phyloP scores from a whole-genome alignment of 2,113 vertebrate genomes.

The western clawed frog (Xenopus tropicalis) region DNA sequence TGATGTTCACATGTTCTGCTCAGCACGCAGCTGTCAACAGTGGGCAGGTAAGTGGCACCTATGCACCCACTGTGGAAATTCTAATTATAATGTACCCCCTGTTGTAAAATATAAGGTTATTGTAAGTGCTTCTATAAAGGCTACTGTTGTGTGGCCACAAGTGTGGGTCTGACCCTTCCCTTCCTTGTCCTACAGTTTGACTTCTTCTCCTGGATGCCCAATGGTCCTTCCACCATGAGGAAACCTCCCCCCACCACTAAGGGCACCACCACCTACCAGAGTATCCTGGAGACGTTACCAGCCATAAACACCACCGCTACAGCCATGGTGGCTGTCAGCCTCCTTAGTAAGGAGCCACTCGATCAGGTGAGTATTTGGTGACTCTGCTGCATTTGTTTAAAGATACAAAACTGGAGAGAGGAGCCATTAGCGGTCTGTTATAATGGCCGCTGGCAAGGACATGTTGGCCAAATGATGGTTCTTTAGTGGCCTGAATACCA shows the following conservation, averaged over 20 bases:
- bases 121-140: too few species aligned
- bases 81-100: too few species aligned
- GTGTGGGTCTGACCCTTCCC: too few species aligned
- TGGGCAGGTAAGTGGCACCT: conserved; percentile 65
- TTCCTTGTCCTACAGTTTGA: conserved; percentile 63
- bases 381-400: too few species aligned
- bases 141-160: too few species aligned
- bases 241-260: conserved; percentile 70
- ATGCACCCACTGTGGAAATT: too few species aligned
- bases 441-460: too few species aligned
- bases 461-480: too few species aligned
- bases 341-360: conserved; percentile 61
- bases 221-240: conserved; percentile 67
- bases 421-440: too few species aligned
- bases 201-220: conserved; percentile 72
- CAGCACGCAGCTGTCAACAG: conserved; percentile 76
- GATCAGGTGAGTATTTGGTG: conserved; percentile 60
- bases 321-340: conserved; percentile 54
- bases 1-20: conserved; percentile 72
- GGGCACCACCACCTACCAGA: conserved; percentile 55
- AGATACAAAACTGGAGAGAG: too few species aligned
- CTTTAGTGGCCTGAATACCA: too few species aligned
- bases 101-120: too few species aligned
- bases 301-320: conserved; percentile 62
- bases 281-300: conserved; percentile 64